These are phyloP conservation scores for Poecilia latipinna DNA, from an alignment of 2,113 vertebrate genomes.

Conservation along the genomic window DNA sequence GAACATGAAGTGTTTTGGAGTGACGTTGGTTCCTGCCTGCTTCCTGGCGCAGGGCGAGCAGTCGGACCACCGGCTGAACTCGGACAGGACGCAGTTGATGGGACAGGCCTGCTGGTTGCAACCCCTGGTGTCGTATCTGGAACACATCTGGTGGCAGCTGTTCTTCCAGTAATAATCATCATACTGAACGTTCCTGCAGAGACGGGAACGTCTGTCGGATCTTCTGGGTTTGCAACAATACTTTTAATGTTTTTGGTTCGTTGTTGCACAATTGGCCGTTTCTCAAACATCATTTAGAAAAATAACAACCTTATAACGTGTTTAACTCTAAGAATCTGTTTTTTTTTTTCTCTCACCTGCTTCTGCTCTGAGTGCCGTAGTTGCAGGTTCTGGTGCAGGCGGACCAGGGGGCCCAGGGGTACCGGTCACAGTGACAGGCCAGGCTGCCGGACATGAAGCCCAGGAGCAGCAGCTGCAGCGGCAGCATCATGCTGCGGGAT, in stretches of 20 bases:
- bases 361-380: slow-evolving; percentile 83
- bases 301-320: not conserved
- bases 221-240: not conserved
- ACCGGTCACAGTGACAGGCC: slow-evolving; percentile 88
- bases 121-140: slow-evolving; percentile 69
- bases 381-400: slow-evolving; percentile 87
- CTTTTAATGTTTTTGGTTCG: not conserved
- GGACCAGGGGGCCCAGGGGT: slow-evolving; percentile 86
- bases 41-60: slow-evolving; percentile 90
- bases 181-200: slow-evolving; percentile 72
- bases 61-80: slow-evolving; percentile 88
- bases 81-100: slow-evolving; percentile 86
- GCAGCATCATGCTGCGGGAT: slow-evolving; percentile 9
- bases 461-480: slow-evolving; percentile 65
- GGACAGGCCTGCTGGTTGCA: slow-evolving; percentile 87
- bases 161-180: slow-evolving; percentile 82
- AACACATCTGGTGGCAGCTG: slow-evolving; percentile 82
- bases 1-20: too few relatives aligned
- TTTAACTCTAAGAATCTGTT: not conserved
- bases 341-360: slow-evolving; percentile 72
- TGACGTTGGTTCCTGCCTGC: slow-evolving; percentile 75
- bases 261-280: not conserved
- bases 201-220: not conserved
- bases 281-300: not conserved
- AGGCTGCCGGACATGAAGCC: slow-evolving; percentile 51